Evolutionary conservation across 2,888 invertebrate species (phyloP), one percentile per base, ranked within the genome.

Genomic region (Hydriomena furcata): DNA sequence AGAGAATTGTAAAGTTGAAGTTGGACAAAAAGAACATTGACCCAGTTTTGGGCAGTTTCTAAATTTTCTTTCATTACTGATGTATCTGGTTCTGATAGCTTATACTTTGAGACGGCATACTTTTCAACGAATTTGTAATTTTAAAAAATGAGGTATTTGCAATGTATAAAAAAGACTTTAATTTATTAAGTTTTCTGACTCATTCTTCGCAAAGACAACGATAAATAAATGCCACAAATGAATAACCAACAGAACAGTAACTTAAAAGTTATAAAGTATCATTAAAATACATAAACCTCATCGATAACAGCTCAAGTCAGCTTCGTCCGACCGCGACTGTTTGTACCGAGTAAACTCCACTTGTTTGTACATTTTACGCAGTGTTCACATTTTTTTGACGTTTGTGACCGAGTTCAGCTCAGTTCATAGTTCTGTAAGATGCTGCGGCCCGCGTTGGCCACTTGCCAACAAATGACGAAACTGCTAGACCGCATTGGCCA

Each of bases 401-500:
- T 56, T 49, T 38, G 34, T 17, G 46, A 40, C 43, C 44, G 63
- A 73, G 80, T 76, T 76, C 74, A 75, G 51, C 64, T 65, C 71
- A 68, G 76, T 72, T 73, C 71, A 72, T 52, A 55, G 66, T 56
- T 52, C 57, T 60, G 40, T 41, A 40, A 50, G 53, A 58, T 46
- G 58, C 46, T 41, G 53, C 13, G 52, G 52, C 41, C 20, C 37
- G 17, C 27, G 48, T 59, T 84, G 84, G 84, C 80, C 41, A 35
- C 24, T 12, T 47, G 78, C 83, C 84, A 84, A 54, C 63, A 63
- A 27, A 38, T 81, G 74, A 73, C 73, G 79, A 78, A 78, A 83
- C 62, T 64, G 52, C 46, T 58, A 42, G 63, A 61, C 61, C 61
- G 60, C 58, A 63, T 66, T 66, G 65, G 60, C 60, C 55, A 70